Conservation (phyloP, 2,113 vertebrate species). For the Neogobius melanostomus region DNA sequence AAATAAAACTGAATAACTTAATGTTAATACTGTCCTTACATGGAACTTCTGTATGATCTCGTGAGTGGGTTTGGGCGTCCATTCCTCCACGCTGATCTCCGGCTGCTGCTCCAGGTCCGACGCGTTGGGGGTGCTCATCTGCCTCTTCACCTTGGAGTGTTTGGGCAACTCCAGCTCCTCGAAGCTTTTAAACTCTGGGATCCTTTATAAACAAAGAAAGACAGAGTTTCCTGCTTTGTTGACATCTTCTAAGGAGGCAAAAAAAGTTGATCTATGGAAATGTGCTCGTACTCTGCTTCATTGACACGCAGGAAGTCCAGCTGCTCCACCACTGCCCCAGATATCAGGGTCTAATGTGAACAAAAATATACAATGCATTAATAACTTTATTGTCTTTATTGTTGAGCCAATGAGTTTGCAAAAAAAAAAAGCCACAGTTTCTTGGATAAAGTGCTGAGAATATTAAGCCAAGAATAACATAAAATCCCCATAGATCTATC, state of each 20-base stretch:
- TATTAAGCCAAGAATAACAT: not conserved
- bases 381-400: not conserved
- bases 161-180: constrained; percentile 94
- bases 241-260: not conserved
- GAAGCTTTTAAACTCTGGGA: constrained; percentile 93
- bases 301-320: constrained; percentile 94
- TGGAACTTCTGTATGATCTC: constrained; percentile 91
- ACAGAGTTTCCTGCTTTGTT: not conserved
- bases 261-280: not conserved
- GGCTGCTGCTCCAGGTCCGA: constrained; percentile 87
- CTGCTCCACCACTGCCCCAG: constrained; percentile 94
- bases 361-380: not conserved
- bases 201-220: constrained; percentile 62
- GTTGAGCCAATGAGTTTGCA: not conserved
- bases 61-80: constrained; percentile 81
- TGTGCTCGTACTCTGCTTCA: constrained; percentile 85
- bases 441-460: not conserved
- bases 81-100: constrained; percentile 83
- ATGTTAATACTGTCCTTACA: constrained; percentile 73
- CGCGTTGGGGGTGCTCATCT: constrained; percentile 86
- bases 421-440: not conserved
- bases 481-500: not conserved
- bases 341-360: constrained; percentile 89
- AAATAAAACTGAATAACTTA: no score
- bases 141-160: constrained; percentile 96